Base-by-base conservation (phyloP, 2,888 invertebrate species). In the Carpatolechia fugitivella region DNA sequence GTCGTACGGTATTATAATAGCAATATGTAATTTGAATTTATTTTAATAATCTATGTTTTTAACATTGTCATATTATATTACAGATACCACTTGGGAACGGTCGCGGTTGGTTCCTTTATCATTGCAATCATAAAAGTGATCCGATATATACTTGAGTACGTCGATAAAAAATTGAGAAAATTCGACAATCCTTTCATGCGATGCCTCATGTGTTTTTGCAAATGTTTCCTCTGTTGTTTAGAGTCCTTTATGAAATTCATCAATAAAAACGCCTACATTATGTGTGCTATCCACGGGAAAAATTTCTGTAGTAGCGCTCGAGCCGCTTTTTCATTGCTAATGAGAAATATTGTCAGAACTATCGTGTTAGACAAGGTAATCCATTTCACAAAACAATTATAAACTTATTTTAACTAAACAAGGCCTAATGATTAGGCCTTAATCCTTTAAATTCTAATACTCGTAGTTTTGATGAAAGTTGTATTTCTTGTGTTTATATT, bases 271-370 rank as follows among this genome's bases (percentile, higher is more conserved):
- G 98, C 98, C 0, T 98, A 97, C 77, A 97, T 98, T 24, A 97
- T 98, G 96, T 97, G 97, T 76, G 98, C 99, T 0, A 94, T 99
- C 41, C 97, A 98, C 78, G 99, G 99, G 1, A 95, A 94, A 74
- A 95, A 94, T 76, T 99, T 99, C 85, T 98, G 97, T 78, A 78
- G 89, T 6, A 97, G 98, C 63, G 98, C 99, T 1, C 93, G 93
- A 74, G 95, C 97, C 75, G 97, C 98, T 0, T 98, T 99, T 76
- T 94, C 94, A 69, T 90, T 99, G 59, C 91, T 99, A 8, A 93
- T 97, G 93, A 92, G 97, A 59, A 98, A 98, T 82, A 92, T 96
- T 57, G 63, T 96, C 11, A 86, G 96, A 62, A 95, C 95, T 7
- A 91, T 95, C 51, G 95, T 96, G 0, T 82, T 97, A 51, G 96